Percentiles rank a stretch among this genome's conserved stretches.
Conservation (phyloP, 1,140 invertebrate genomes). For the Drosophila sp. region DNA sequence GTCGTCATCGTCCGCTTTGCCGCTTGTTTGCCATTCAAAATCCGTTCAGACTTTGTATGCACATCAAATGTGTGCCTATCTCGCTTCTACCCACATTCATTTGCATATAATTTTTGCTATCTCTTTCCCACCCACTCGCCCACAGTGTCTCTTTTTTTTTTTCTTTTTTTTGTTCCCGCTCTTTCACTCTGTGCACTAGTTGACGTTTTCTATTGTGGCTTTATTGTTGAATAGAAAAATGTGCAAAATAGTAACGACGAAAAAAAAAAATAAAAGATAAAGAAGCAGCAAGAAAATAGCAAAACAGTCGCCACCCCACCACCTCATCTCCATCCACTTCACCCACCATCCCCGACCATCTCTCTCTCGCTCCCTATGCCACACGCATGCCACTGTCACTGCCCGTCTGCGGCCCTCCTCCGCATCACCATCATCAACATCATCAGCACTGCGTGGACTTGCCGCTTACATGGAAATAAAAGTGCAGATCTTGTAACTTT, state of each 20-base stretch:
- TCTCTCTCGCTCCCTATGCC: constrained; percentile 23
- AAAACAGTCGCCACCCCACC: constrained; percentile 54
- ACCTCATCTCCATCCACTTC: constrained; percentile 2
- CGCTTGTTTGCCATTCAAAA: constrained; percentile 81
- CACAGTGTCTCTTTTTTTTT: not conserved
- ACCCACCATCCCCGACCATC: not conserved
- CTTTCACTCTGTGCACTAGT: constrained; percentile 63
- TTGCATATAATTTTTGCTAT: constrained; percentile 52
- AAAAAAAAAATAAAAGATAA: constrained; percentile 39
- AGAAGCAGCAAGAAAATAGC: constrained; percentile 64
- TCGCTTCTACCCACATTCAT: constrained; percentile 59
- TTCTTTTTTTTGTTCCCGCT: constrained; percentile 13
- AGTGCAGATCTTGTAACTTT: constrained; percentile 82
- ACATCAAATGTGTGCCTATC: constrained; percentile 63
- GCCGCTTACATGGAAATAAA: constrained; percentile 77
- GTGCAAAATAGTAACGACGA: constrained; percentile 79
- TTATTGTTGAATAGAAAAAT: constrained; percentile 82
- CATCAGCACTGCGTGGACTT: constrained; percentile 70
- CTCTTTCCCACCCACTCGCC: constrained; percentile 28
- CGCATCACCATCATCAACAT: constrained; percentile 27
- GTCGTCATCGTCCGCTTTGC: constrained; percentile 45
- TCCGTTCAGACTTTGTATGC: constrained; percentile 79
- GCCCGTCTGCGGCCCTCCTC: constrained; percentile 31
- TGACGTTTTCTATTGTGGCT: constrained; percentile 79
- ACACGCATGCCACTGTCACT: constrained; percentile 52